Evolutionary conservation across 2,888 invertebrate genomes (phyloP).

Genomic region (Eupithecia subumbrata): DNA sequence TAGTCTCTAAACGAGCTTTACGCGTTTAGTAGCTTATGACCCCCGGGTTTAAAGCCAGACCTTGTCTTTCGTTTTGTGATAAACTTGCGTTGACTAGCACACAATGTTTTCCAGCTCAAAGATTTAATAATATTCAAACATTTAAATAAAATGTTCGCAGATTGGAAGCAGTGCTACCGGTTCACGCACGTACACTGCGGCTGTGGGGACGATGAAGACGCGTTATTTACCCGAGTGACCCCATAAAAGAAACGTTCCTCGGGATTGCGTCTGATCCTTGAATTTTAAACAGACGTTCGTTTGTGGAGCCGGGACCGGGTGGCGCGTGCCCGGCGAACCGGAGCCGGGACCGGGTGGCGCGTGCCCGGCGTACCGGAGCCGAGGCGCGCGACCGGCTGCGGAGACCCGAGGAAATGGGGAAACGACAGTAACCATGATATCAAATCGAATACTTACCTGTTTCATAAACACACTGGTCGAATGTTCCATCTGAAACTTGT

Average conservation of each 20-base stretch:
- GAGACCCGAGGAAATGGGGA: neutral
- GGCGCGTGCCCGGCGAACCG: neutral
- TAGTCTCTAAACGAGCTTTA: neutral
- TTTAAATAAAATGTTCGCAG: neutral
- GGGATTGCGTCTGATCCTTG: slow-evolving; percentile 69
- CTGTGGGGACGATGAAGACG: slow-evolving; percentile 56
- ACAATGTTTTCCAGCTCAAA: too few species aligned
- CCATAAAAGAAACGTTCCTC: slow-evolving; percentile 69
- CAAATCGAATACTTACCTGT: neutral
- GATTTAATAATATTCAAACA: too few species aligned
- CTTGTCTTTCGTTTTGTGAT: too few species aligned
- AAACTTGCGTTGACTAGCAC: too few species aligned
- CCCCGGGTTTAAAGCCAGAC: too few species aligned
- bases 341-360: slow-evolving; percentile 13
- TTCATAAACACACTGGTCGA: neutral
- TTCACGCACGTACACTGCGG: neutral
- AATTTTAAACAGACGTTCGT: slow-evolving; percentile 65
- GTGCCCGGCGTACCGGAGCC: neutral
- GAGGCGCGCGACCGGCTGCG: neutral
- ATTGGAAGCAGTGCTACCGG: neutral
- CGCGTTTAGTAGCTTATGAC: neutral
- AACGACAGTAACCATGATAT: neutral
- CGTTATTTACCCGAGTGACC: slow-evolving; percentile 76
- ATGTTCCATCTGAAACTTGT: neutral
- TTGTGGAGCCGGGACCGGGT: slow-evolving; percentile 27